phyloP scores from a whole-genome alignment of 2,113 vertebrate species.

The Larimichthys crocea region DNA sequence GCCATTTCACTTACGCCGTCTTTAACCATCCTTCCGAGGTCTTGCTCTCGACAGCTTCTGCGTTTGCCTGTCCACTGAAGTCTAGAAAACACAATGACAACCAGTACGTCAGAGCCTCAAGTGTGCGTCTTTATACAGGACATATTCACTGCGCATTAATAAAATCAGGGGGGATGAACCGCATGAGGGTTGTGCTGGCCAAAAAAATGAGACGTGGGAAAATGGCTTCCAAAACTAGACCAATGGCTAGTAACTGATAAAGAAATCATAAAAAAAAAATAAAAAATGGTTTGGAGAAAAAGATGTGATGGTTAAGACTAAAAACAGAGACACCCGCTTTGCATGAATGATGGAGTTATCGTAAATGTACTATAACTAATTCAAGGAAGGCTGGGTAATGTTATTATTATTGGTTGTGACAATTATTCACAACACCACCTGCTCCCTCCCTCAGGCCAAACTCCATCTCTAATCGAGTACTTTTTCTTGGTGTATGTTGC shows the following conservation, averaged over 20 bases:
- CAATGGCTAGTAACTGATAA: background rate
- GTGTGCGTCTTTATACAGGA: background rate
- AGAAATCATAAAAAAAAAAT: no score
- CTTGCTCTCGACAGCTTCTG: conserved; percentile 72
- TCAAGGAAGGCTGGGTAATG: no score
- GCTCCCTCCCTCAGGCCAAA: background rate
- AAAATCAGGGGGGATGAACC: no score
- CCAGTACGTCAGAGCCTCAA: background rate
- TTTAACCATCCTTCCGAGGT: conserved; percentile 81
- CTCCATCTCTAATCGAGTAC: background rate
- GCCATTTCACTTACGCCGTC: conserved; percentile 67
- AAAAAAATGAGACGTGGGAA: no score
- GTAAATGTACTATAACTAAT: no score
- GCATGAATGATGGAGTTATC: no score
- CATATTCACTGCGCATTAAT: background rate
- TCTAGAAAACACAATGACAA: conserved; percentile 35
- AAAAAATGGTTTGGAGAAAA: no score
- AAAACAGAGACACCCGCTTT: background rate
- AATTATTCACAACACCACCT: conserved; percentile 29
- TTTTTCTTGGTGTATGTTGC: background rate
- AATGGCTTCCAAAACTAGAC: background rate
- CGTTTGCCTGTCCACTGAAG: conserved; percentile 41
- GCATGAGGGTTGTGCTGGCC: no score
- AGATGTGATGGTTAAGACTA: background rate
- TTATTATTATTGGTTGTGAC: background rate